Base-by-base conservation (phyloP, 2,797 vertebrate species). In the Synaphobranchus kaupii region DNA sequence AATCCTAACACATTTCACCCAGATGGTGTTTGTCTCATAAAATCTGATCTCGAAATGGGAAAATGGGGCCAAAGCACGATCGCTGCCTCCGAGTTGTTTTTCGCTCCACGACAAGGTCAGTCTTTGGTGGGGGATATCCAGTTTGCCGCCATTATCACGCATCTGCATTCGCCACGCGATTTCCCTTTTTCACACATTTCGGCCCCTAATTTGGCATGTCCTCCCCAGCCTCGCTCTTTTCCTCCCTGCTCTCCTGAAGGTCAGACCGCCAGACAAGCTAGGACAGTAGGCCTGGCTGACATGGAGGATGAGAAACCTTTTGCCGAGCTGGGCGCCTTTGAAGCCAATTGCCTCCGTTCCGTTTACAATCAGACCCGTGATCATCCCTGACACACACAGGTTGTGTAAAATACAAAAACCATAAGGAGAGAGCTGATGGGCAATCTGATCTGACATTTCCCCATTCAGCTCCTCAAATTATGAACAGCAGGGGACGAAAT, bases 11-110 rank as follows among this genome's bases (percentile, higher is more conserved):
- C 90, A 89, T 94, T 92, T 94, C 90, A 48, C 91, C 92, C 95
- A 96, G 94, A 96, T 95, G 95, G 96, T 95, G 93, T 95, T 95
- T 95, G 94, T 95, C 95, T 95, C 93, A 90, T 92, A 90, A 93
- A 93, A 92, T 94, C 92, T 94, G 93, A 93, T 95, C 90, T 91
- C 90, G 92, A 90, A 78, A 78, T 92, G 85, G 88, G 90, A 93
- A 94, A 94, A 94, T 91, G 92, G 90, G 92, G 90, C 89, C 87
- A 85, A 56, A 91, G 66, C 83, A 34, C 85, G 91, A 92, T 89
- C 85, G 90, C 88, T 83, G 86, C 90, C 92, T 92, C 88, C 90
- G 73, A 84, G 83, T 58, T 52, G 12, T 71, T 56, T 25, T 56
- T n/a, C 31, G 52, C 52, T 84, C 34, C 17, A 34, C 20, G 3